phyloP scores from a whole-genome alignment of 1,140 invertebrate species.

The Coptotermes formosanus region DNA sequence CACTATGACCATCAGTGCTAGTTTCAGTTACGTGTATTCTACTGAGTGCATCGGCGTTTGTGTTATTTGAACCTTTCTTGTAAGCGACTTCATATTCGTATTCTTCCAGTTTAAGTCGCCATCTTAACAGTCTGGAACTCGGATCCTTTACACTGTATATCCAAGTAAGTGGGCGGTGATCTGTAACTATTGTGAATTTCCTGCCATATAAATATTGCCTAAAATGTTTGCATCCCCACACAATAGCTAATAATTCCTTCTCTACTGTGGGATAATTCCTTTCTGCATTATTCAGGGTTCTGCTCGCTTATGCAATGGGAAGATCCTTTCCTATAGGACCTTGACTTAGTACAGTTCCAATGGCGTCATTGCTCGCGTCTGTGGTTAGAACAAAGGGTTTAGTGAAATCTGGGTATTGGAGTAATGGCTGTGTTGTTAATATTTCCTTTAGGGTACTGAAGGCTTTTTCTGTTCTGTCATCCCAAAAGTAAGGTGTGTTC shows the following conservation, averaged over 20 bases:
- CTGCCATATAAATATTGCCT: slow-evolving; percentile 49
- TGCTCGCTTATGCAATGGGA: slow-evolving; percentile 41
- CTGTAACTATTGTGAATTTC: slow-evolving; percentile 52
- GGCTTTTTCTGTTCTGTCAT: slow-evolving; percentile 37
- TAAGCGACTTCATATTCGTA: slow-evolving; percentile 49
- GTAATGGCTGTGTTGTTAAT: not conserved
- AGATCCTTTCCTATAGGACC: slow-evolving; percentile 33
- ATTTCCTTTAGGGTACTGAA: slow-evolving; percentile 40
- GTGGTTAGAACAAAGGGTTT: slow-evolving; percentile 22
- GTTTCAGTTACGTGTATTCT: not conserved
- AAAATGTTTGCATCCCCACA: slow-evolving; percentile 50
- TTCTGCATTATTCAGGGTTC: slow-evolving; percentile 43
- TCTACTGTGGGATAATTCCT: slow-evolving; percentile 48
- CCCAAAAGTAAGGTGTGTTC: slow-evolving; percentile 41
- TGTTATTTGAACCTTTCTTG: slow-evolving; percentile 44
- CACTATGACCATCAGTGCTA: not conserved
- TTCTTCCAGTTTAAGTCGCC: slow-evolving; percentile 52
- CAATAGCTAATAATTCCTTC: slow-evolving; percentile 54
- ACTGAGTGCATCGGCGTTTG: slow-evolving; percentile 43
- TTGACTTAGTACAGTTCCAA: slow-evolving; percentile 36
- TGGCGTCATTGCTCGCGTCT: slow-evolving; percentile 29
- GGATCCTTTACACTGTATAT: slow-evolving; percentile 50
- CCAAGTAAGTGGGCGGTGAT: slow-evolving; percentile 53
- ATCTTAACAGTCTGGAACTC: slow-evolving; percentile 50
- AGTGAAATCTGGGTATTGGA: slow-evolving; percentile 29